phyloP scores from a whole-genome alignment of 2,797 vertebrate genomes.

The Avahi laniger region DNA sequence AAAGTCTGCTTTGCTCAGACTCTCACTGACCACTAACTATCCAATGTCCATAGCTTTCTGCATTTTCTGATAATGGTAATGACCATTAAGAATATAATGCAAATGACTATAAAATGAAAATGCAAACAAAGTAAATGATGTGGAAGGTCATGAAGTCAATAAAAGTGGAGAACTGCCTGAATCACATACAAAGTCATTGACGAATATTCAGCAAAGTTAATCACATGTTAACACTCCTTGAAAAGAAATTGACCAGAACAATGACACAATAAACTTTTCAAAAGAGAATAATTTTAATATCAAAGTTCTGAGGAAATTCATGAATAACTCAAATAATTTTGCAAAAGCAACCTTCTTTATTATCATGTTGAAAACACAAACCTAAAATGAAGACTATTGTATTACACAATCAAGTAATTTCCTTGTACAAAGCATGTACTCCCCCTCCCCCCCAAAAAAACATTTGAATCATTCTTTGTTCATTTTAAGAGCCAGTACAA shows the following conservation, averaged over 20 bases:
- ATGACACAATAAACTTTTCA: neutral
- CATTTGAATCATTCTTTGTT: constrained; percentile 7
- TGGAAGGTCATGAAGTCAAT: neutral
- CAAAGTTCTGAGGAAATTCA: neutral
- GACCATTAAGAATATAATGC: neutral
- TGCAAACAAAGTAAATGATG: neutral
- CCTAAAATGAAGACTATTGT: neutral
- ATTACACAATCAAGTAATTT: neutral
- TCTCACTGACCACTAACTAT: neutral
- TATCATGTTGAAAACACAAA: neutral
- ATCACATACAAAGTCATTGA: neutral
- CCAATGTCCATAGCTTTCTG: neutral
- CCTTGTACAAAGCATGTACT: neutral
- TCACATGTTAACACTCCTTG: neutral
- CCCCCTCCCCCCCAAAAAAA: neutral
- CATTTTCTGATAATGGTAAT: neutral
- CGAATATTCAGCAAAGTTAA: neutral
- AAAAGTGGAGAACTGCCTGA: neutral
- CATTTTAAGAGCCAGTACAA: constrained; percentile 36
- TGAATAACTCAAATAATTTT: neutral
- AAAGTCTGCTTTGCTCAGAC: neutral
- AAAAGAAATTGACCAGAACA: neutral
- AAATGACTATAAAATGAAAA: neutral
- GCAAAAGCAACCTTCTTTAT: neutral
- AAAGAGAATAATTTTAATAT: neutral